Evolutionary conservation across 2,113 vertebrate species (phyloP).

Genomic region (Gasterosteus aculeatus): DNA sequence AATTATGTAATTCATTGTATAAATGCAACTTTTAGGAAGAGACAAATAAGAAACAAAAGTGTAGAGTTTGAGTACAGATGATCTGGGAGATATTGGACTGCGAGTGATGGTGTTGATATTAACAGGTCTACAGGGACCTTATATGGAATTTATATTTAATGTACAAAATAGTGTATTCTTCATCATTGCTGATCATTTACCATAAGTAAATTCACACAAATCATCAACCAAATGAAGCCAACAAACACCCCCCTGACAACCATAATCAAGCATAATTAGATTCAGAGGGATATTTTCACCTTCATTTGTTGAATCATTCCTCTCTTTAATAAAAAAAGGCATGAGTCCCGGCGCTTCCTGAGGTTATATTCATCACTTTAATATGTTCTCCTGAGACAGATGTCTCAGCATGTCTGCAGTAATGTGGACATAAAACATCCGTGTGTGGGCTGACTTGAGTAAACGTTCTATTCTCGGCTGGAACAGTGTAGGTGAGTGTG

Average conservation of each 20-base stretch:
- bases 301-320: neutral
- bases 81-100: neutral
- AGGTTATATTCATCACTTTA: neutral
- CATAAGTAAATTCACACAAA: neutral
- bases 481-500: slow-evolving; percentile 12
- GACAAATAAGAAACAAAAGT: no score
- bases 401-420: neutral
- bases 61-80: neutral
- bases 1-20: no score
- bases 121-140: neutral
- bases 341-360: neutral
- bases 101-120: neutral
- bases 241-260: neutral
- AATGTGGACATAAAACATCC: neutral
- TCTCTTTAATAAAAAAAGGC: neutral
- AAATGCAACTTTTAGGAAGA: neutral
- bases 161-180: neutral
- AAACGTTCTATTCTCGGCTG: neutral
- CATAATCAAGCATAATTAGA: neutral
- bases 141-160: neutral
- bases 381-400: neutral
- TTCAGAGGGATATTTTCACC: neutral
- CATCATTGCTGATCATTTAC: neutral
- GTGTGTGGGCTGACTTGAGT: neutral
- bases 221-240: neutral